Base-by-base conservation (phyloP, 2,797 vertebrate species). In the Lateolabrax maculatus region DNA sequence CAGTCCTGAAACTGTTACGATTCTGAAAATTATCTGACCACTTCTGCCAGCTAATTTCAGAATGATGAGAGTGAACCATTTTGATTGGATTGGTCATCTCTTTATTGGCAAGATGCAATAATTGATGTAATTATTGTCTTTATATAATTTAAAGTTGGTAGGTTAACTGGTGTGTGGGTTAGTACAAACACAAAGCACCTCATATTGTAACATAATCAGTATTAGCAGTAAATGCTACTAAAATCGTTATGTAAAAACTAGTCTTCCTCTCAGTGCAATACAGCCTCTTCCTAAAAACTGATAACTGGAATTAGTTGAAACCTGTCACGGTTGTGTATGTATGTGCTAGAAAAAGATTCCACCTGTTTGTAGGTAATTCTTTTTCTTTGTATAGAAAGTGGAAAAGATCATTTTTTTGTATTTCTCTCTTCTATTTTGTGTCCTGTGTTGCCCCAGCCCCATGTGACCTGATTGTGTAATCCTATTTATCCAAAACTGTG, bases 211-310 rank as follows among this genome's bases (percentile, higher is more conserved):
- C 66, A 83, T 89, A 74, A 80, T 90, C 75, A 86, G 78, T 85
- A 83, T 85, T 85, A 64, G 58, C 72, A 75, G 71, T 49, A 58
- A 83, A 81, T 43, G 36, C 79, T 89, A 71, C 74, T 80, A 72
- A 87, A 88, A 69, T 75, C 1, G 13, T 77, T 34, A 39, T 79
- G 51, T 87, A 43, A 85, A 83, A 80, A 72, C 53, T 66, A 76
- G 86, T 92, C 88, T 92, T 92, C 87, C 87, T 91, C 72, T 88
- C 56, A 57, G 89, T 93, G 87, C 87, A 93, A 91, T 92, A 91
- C 67, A 89, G 67, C 36, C 60, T 80, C 66, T 67, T 70, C 55
- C 60, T 75, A 61, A 82, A 51, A 43, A 51, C 44, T 12, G 5
- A 61, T 84, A 77, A 87, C 75, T 81, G 71, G 53, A 89, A 58